Base-by-base conservation (phyloP, 2,797 vertebrate species). In the Momotus momota region DNA sequence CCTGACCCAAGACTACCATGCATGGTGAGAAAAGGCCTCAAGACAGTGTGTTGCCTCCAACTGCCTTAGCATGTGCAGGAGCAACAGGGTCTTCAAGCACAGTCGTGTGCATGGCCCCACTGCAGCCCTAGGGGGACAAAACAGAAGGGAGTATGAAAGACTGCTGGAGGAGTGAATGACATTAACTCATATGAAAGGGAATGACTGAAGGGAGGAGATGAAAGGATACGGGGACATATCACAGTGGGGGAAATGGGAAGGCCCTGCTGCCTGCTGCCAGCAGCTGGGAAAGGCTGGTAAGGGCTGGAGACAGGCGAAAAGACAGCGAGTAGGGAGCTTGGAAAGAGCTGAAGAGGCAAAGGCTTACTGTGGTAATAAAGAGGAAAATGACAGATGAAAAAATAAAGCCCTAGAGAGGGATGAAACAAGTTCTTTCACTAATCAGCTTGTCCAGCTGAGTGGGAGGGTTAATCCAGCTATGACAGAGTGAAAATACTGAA, bases 391-490 rank as follows among this genome's bases (percentile, higher is more conserved):
- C 78, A 49, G 82, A 95, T 81, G 69, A 93, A 96, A 35, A 93
- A 94, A 91, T 90, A 94, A 97, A 95, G 51, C 95, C 64, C 71
- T 66, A 78, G 67, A 94, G 74, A 93, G 45, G 72, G 85, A 94
- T 93, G 82, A 94, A 94, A 79, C 87, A 81, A 88, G 70, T 94
- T 90, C 65, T 95, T 95, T 90, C 84, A 93, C 88, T 96, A 97
- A 97, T 96, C 95, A 93, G 92, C 87, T 97, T 95, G 84, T 80
- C 84, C 79, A 71, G 86, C 71, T 89, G 78, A 94, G 78, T 35
- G 1, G 92, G 86, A 79, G 72, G 46, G 62, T 94, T 97, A 95
- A 96, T 97, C 96, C 91, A 62, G 87, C 94, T 91, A 9, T 51
- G 31, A 65, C 3, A 1, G 60, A 91, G 12, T 38, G 67, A 95